These are phyloP conservation scores for Oxycera nigricornis DNA, from an alignment of 2,888 invertebrate species.

Conservation along the genomic window DNA sequence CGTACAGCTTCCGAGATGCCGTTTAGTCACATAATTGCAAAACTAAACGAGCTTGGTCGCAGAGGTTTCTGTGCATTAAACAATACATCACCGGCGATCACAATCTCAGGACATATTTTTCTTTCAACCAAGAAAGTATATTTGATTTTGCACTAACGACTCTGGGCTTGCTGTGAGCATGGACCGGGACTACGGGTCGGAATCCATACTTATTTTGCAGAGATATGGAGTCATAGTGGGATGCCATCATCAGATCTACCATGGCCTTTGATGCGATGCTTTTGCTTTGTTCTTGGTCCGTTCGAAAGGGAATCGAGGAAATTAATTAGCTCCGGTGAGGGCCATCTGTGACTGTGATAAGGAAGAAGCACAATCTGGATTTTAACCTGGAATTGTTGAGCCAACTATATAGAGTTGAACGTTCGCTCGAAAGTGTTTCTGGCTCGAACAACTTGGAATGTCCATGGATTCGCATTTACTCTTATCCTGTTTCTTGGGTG, in stretches of 20 bases:
- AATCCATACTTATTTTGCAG: background rate
- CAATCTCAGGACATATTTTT: constrained; percentile 45
- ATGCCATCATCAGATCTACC: constrained; percentile 5
- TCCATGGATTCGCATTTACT: too few species aligned
- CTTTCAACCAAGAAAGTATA: constrained; percentile 18
- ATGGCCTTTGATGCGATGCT: constrained; percentile 7
- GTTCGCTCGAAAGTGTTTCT: too few species aligned
- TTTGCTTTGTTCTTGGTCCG: constrained; percentile 17
- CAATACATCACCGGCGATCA: constrained; percentile 47
- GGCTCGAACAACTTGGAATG: too few species aligned
- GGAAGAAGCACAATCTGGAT: background rate
- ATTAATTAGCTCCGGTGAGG: constrained; percentile 45
- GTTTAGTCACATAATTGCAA: constrained; percentile 48
- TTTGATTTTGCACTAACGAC: constrained; percentile 37
- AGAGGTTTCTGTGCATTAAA: constrained; percentile 39
- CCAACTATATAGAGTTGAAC: background rate
- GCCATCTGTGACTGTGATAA: constrained; percentile 39
- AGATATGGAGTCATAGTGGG: too few species aligned
- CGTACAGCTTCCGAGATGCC: constrained; percentile 47
- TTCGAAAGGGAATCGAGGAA: constrained; percentile 44
- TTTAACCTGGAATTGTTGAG: background rate
- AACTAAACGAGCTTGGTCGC: constrained; percentile 45
- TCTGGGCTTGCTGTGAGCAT: background rate
- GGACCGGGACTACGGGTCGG: background rate
- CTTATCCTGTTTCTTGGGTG: too few species aligned